These are phyloP conservation scores for Buphagus erythrorhynchus DNA, from an alignment of 2,797 vertebrate species.

Conservation along the genomic window DNA sequence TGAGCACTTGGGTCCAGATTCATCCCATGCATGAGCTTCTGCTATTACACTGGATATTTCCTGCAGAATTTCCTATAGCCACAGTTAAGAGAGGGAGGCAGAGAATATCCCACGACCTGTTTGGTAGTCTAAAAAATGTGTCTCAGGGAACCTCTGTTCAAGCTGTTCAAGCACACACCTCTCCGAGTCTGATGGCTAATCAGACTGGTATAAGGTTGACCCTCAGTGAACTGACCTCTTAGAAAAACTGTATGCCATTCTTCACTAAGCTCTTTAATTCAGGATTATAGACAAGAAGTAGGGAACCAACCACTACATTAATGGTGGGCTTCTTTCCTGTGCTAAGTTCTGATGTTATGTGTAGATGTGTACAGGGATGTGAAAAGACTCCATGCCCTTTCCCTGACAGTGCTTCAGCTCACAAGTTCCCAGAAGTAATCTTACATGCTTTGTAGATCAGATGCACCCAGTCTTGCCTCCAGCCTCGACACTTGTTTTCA, in stretches of 20 bases:
- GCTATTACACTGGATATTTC: background rate
- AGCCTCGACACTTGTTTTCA: background rate
- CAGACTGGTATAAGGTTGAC: background rate
- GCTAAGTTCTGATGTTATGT: background rate
- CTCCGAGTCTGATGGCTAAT: accelerated
- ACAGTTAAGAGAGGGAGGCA: background rate
- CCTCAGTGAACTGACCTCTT: background rate
- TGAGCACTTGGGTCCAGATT: background rate
- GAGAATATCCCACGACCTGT: accelerated
- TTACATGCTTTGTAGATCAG: background rate
- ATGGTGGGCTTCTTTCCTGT: background rate
- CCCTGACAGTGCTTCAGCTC: background rate
- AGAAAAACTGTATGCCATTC: background rate
- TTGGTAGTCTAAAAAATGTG: background rate
- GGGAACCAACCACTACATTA: background rate
- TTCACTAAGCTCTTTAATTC: background rate
- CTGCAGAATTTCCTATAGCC: background rate
- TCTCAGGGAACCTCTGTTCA: background rate
- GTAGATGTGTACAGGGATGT: background rate
- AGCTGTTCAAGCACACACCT: background rate
- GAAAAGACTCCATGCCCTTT: background rate
- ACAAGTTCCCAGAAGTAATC: background rate
- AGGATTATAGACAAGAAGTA: background rate
- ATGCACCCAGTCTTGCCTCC: background rate
- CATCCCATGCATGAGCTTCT: background rate